Base-by-base conservation (phyloP, 2,113 vertebrate species). In the Proteles cristata region DNA sequence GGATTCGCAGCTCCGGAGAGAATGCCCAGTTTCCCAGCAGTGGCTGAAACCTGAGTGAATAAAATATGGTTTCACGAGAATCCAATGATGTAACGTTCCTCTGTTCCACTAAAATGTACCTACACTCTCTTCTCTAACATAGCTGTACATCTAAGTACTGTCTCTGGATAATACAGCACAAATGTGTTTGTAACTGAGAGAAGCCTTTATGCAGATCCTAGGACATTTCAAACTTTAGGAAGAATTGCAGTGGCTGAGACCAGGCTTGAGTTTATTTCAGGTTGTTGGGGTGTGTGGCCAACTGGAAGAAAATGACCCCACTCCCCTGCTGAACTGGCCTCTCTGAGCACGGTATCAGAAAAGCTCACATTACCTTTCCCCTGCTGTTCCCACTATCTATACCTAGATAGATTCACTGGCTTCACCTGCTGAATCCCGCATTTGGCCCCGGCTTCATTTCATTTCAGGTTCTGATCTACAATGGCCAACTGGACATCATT, bases 401-500 rank as follows among this genome's bases (percentile, higher is more conserved):
- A 15, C 31, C 48, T 28, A 28, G 23, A 6, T 39, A 8, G 26
- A 26, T 0, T 31, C 4, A 0, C 50, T 28, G 39, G 33, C 23
- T 79, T 88, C 8, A 1, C 66, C 61, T 45, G 17, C 45, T 87
- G 65, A 90, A 39, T 83, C 31, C 79, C 33, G 5, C 15, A 3
- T 63, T 77, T 73, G 58, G 53, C 61, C 28, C 71, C 7, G 28
- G 31, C 61, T 88, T 4, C 0, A 4, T 88, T 93, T 97, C 28
- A 11, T 94, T 97, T 79, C 96, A 99, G 99, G 99, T 99, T 88
- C 97, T 99, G 66, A 97, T 99, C 66, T 99, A 99, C 98, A 99
- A 97, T 1, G 99, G 99, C n/a, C 99, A 99, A 94, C 98, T 99
- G 97, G 99, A 99, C 79, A 98, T 99, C 5, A 99, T 99, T 0